These are phyloP conservation scores for Porphyrio hochstetteri DNA, from an alignment of 2,113 vertebrate genomes.

Conservation along the genomic window DNA sequence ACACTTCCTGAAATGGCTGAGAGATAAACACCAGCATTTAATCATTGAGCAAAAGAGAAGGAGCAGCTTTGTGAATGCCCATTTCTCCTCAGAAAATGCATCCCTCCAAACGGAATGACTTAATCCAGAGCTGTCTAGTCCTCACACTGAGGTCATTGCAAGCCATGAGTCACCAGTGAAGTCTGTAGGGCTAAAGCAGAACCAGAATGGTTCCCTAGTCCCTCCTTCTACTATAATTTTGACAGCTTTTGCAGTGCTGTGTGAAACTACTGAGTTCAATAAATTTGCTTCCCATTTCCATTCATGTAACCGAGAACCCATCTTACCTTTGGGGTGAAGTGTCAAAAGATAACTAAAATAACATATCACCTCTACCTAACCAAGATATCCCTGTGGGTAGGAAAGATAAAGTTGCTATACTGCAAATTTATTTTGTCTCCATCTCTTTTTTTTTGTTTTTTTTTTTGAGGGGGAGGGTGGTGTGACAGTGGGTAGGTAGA, in stretches of 20 bases:
- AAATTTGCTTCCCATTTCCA: not conserved
- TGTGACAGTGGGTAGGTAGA: accelerated
- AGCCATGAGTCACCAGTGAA: not conserved
- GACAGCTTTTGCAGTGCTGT: not conserved
- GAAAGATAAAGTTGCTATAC: not conserved
- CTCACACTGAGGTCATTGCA: not conserved
- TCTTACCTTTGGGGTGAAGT: not conserved
- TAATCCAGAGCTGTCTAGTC: not conserved
- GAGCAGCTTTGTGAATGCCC: not conserved
- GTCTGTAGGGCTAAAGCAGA: not conserved
- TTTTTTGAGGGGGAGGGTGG: too few relatives aligned
- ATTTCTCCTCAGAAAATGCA: not conserved
- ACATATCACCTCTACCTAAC: not conserved
- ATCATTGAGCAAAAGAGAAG: not conserved
- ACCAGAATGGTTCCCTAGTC: not conserved
- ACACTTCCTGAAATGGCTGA: not conserved
- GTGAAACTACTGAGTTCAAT: not conserved
- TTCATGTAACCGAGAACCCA: not conserved
- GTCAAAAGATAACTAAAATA: slow-evolving; percentile 37
- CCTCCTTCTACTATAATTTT: not conserved
- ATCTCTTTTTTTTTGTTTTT: not conserved
- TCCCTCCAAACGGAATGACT: not conserved
- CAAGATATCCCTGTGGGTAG: not conserved
- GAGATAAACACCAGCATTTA: not conserved
- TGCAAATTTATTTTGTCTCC: not conserved